Evolutionary conservation across 1,140 invertebrate species (phyloP).

Genomic region (Anoplolepis gracilipes): DNA sequence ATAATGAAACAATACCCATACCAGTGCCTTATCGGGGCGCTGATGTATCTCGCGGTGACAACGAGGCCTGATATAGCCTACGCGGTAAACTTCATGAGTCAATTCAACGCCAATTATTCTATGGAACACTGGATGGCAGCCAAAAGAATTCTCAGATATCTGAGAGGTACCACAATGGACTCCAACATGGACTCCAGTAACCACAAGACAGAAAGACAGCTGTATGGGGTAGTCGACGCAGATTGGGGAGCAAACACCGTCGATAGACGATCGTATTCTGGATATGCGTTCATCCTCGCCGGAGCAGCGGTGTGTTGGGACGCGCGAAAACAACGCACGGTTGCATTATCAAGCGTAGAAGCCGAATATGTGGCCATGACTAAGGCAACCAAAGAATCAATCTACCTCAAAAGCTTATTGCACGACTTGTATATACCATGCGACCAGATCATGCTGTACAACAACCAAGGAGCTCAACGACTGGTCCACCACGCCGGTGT

Average conservation of each 20-base stretch:
- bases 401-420: not conserved
- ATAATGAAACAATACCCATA: too few relatives aligned
- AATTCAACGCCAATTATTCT: conserved; percentile 68
- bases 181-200: conserved; percentile 30
- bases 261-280: conserved; percentile 29
- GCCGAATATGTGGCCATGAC: conserved; percentile 28
- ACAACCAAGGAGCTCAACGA: not conserved
- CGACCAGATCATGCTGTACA: not conserved
- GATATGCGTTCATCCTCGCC: not conserved
- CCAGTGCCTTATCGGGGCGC: too few relatives aligned
- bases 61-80: too few relatives aligned
- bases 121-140: conserved; percentile 63
- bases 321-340: not conserved
- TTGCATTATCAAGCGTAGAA: not conserved
- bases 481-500: not conserved
- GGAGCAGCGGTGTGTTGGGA: conserved; percentile 8
- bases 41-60: too few relatives aligned
- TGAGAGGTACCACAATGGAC: conserved; percentile 65
- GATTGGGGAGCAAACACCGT: conserved; percentile 30
- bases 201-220: too few relatives aligned
- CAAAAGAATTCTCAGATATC: conserved; percentile 70
- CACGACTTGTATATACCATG: not conserved
- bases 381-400: not conserved
- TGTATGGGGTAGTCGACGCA: too few relatives aligned
- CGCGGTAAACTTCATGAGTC: too few relatives aligned